Conservation (phyloP, 2,888 invertebrate genomes). For the Tanytarsus gracilentus region DNA sequence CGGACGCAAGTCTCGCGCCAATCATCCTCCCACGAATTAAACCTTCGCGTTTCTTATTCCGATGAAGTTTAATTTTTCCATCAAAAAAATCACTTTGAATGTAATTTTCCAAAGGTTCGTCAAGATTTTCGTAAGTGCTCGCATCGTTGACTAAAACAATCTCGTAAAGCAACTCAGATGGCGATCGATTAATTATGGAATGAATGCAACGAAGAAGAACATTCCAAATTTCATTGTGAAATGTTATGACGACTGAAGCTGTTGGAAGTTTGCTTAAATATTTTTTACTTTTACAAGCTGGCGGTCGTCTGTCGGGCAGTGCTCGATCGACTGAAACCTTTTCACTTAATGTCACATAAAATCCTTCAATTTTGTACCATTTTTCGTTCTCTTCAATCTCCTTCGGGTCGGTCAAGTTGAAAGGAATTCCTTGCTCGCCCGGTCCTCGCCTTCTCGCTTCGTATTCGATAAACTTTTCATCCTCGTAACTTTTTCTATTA, state of each 20-base stretch:
- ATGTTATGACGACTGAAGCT: conserved; percentile 5
- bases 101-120: conserved; percentile 42
- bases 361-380: conserved; percentile 6
- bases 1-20: conserved; percentile 74
- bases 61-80: conserved; percentile 57
- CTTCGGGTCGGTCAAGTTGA: not conserved
- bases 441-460: not conserved
- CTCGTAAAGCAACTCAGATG: conserved; percentile 33
- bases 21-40: conserved; percentile 79
- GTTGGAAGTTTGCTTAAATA: conserved; percentile 15
- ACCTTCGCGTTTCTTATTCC: conserved; percentile 74
- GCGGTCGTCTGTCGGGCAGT: conserved; percentile 11
- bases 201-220: conserved; percentile 13
- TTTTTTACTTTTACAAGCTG: conserved; percentile 9
- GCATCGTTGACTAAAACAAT: conserved; percentile 47
- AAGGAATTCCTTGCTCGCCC: conserved; percentile 17
- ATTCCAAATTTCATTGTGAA: conserved; percentile 13
- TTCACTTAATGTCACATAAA: conserved; percentile 11
- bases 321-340: conserved; percentile 22
- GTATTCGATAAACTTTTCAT: not conserved
- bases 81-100: conserved; percentile 35
- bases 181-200: conserved; percentile 12
- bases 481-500: too few relatives aligned
- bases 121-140: conserved; percentile 44
- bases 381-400: conserved; percentile 12